Evolutionary conservation across 2,888 invertebrate genomes (phyloP).

Genomic region (Norana najaformis): DNA sequence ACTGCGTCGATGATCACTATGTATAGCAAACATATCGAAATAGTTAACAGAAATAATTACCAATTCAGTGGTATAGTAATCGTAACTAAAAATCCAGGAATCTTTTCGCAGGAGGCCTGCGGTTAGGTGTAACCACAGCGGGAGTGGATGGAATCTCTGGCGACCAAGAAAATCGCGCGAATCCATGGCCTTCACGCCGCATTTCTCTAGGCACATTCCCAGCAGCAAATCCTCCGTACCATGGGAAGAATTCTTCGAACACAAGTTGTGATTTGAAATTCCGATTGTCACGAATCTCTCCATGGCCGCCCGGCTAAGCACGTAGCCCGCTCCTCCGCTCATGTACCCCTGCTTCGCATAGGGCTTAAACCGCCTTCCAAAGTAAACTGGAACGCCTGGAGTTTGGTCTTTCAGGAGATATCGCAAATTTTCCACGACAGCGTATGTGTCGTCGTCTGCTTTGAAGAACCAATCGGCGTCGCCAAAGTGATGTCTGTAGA

Average conservation of each 20-base stretch:
- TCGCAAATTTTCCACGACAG: slow-evolving; percentile 92
- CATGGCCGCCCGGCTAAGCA: slow-evolving; percentile 81
- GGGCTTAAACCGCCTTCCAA: slow-evolving; percentile 63
- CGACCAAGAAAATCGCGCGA: slow-evolving; percentile 81
- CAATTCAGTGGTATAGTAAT: slow-evolving; percentile 87
- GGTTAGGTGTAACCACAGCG: slow-evolving; percentile 87
- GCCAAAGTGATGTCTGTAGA: slow-evolving; percentile 78
- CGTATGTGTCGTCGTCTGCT: slow-evolving; percentile 97
- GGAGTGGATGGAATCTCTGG: slow-evolving; percentile 92
- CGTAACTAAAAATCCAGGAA: slow-evolving; percentile 89
- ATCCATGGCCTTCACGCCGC: slow-evolving; percentile 85
- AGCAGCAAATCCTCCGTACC: slow-evolving; percentile 92
- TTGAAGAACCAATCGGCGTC: slow-evolving; percentile 96
- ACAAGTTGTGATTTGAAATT: background rate
- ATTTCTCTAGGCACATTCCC: slow-evolving; percentile 83
- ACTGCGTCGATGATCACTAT: too few species aligned
- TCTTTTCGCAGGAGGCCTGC: slow-evolving; percentile 77
- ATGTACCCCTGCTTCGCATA: slow-evolving; percentile 60
- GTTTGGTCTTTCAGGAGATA: slow-evolving; percentile 79
- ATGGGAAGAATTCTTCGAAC: slow-evolving; percentile 64
- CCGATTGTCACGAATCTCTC: slow-evolving; percentile 74
- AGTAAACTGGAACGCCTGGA: slow-evolving; percentile 78
- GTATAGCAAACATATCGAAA: background rate
- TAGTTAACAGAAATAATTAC: slow-evolving; percentile 63
- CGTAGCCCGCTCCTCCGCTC: slow-evolving; percentile 75